These are phyloP conservation scores for Subanguina moxae DNA, from an alignment of 1,140 invertebrate genomes.

Conservation along the genomic window DNA sequence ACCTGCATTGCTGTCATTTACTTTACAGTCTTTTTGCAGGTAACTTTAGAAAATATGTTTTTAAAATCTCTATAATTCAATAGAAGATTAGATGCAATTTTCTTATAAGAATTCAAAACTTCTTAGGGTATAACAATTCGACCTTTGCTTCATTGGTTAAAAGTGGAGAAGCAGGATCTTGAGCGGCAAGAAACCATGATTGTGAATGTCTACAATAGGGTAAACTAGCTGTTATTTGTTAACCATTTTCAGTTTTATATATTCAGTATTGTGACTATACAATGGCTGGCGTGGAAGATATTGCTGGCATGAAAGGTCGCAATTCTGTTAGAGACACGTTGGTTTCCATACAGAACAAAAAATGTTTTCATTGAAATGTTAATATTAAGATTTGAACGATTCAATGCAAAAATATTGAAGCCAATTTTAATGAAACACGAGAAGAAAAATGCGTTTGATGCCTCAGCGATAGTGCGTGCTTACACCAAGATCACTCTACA, in stretches of 20 bases:
- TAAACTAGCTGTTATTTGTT: conserved; percentile 15
- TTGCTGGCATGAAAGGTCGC: conserved; percentile 33
- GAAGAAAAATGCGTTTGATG: conserved; percentile 43
- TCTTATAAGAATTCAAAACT: conserved; percentile 2
- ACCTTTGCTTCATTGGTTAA: conserved; percentile 62
- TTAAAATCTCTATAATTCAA: too few species aligned
- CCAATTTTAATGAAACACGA: conserved; percentile 49
- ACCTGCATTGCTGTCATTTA: conserved; percentile 64
- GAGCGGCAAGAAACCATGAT: conserved; percentile 47
- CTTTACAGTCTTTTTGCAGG: conserved; percentile 65
- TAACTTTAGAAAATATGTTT: too few species aligned
- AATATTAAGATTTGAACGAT: conserved; percentile 48
- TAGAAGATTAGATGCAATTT: not conserved
- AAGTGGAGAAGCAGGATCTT: conserved; percentile 60
- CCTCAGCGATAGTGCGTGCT: conserved; percentile 45
- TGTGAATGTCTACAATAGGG: conserved; percentile 47
- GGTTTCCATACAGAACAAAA: not conserved
- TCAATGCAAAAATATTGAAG: conserved; percentile 53
- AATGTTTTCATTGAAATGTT: not conserved
- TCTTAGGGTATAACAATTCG: conserved; percentile 62
- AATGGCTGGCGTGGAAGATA: conserved; percentile 48
- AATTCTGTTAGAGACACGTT: conserved; percentile 30
- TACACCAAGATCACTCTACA: conserved; percentile 53
- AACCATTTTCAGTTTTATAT: conserved; percentile 7
- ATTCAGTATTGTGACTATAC: conserved; percentile 45